phyloP scores from a whole-genome alignment of 2,113 vertebrate genomes.

The Alethe castanea region DNA sequence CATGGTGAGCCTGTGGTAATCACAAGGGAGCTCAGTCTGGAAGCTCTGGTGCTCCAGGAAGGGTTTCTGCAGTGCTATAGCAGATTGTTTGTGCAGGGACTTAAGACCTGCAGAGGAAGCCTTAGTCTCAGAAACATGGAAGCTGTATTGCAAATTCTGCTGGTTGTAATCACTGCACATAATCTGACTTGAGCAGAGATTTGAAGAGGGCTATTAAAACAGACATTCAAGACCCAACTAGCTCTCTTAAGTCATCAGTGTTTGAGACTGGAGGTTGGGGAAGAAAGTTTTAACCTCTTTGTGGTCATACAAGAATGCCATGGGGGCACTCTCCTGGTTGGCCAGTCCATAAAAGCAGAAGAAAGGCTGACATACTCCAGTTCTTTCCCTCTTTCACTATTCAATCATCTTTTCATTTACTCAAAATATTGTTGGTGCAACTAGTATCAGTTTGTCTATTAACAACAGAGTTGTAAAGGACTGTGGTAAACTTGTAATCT shows the following conservation, averaged over 20 bases:
- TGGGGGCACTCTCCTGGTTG: background rate
- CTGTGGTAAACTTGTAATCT: background rate
- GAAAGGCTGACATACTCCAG: background rate
- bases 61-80: background rate
- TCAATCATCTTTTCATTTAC: background rate
- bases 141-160: background rate
- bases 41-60: background rate
- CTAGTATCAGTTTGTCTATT: background rate
- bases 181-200: background rate
- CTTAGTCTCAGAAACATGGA: background rate
- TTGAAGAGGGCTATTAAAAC: background rate
- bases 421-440: background rate
- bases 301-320: background rate
- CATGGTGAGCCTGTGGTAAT: background rate
- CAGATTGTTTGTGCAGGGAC: background rate
- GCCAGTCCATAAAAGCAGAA: background rate
- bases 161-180: background rate
- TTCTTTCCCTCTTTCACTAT: background rate
- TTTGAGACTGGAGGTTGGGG: background rate
- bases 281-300: background rate
- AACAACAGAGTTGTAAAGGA: background rate
- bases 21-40: background rate
- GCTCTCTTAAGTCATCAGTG: background rate
- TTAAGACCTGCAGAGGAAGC: background rate
- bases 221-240: background rate